These are phyloP conservation scores for Acanthosepion esculentum DNA, from an alignment of 2,888 invertebrate species.

Conservation along the genomic window DNA sequence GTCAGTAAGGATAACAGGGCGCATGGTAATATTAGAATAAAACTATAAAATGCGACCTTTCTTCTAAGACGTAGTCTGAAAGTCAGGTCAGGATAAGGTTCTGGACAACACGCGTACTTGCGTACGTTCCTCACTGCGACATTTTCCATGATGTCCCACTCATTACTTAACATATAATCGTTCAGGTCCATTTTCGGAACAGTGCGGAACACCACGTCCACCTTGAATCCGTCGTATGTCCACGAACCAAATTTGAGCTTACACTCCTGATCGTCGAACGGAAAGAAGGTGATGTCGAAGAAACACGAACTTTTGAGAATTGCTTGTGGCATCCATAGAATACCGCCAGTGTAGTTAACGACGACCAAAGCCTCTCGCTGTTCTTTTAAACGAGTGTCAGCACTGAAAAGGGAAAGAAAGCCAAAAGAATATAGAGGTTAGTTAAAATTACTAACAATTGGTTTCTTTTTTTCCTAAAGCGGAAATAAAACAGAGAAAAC, in stretches of 20 bases:
- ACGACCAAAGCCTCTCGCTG: slow-evolving; percentile 73
- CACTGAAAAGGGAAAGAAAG: slow-evolving; percentile 62
- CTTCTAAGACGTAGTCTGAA: slow-evolving; percentile 69
- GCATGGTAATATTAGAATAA: slow-evolving; percentile 75
- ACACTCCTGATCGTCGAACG: slow-evolving; percentile 73
- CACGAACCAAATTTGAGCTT: slow-evolving; percentile 74
- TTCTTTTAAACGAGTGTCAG: slow-evolving; percentile 74
- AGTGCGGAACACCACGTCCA: slow-evolving; percentile 66
- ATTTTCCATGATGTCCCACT: slow-evolving; percentile 72
- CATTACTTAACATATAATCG: slow-evolving; percentile 73
- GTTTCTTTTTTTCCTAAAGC: not conserved
- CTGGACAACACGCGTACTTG: slow-evolving; percentile 72
- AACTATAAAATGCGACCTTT: slow-evolving; percentile 73
- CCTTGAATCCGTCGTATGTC: slow-evolving; percentile 73
- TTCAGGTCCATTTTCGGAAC: slow-evolving; percentile 62
- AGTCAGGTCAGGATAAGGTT: slow-evolving; percentile 73
- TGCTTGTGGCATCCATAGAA: slow-evolving; percentile 72
- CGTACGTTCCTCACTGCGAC: slow-evolving; percentile 68
- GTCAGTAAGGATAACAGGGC: slow-evolving; percentile 73
- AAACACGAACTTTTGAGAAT: slow-evolving; percentile 73
- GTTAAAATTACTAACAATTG: not conserved
- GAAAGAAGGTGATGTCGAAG: slow-evolving; percentile 74
- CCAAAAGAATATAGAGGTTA: no score
- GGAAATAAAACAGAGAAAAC: not conserved
- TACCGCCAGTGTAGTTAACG: slow-evolving; percentile 65